phyloP scores from a whole-genome alignment of 2,113 vertebrate genomes.

The Platichthys flesus region DNA sequence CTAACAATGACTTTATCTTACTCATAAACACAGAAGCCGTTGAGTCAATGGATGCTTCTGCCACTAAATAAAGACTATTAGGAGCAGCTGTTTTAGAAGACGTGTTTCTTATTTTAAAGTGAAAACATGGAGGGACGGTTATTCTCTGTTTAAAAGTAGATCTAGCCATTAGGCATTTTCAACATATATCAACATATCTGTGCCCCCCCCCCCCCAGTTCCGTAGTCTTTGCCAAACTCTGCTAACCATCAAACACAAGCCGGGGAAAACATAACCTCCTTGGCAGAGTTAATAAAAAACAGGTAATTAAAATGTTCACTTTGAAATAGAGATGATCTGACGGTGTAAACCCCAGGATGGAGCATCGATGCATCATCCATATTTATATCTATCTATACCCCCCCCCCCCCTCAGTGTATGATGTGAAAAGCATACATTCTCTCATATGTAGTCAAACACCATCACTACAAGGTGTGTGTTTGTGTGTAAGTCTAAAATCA shows the following conservation, averaged over 20 bases:
- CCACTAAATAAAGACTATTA: background rate
- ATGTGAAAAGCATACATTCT: background rate
- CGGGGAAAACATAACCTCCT: too few species aligned
- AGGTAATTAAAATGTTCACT: background rate
- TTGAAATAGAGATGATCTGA: conserved; percentile 5
- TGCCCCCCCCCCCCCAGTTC: too few species aligned
- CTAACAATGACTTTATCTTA: background rate
- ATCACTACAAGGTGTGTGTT: background rate
- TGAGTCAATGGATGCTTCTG: background rate
- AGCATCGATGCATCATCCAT: background rate
- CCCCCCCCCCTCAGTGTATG: background rate
- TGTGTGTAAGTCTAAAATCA: background rate
- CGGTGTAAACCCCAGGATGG: background rate
- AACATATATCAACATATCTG: background rate
- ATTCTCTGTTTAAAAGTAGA: background rate
- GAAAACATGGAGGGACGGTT: background rate
- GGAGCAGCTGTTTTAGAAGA: background rate
- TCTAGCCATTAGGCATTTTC: too few species aligned
- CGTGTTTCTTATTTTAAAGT: background rate
- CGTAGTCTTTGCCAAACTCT: too few species aligned
- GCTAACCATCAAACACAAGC: background rate
- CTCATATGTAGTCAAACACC: conserved; percentile 3
- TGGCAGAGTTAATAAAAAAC: too few species aligned
- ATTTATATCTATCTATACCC: background rate
- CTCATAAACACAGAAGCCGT: background rate